Conservation (phyloP, 53 echinoderm and acorn worm species). For the Holothuria leucospilota region DNA sequence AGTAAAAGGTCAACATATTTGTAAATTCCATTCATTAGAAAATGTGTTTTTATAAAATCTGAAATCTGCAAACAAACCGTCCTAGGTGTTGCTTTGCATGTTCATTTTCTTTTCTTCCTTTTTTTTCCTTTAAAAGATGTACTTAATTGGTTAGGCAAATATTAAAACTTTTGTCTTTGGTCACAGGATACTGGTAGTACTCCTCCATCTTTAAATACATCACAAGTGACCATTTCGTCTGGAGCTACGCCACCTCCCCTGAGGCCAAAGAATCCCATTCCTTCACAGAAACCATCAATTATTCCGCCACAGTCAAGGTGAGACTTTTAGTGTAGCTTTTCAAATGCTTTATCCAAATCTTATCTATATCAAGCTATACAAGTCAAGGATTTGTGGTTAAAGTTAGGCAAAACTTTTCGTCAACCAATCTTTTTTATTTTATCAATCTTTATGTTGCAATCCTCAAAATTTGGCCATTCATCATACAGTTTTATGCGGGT, state of each 20-base stretch:
- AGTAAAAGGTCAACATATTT: no score
- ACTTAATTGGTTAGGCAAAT: no score
- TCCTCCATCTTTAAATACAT: background rate
- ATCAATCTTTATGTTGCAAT: background rate
- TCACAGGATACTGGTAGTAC: slow-evolving; percentile 15
- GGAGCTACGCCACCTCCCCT: slow-evolving; percentile 40
- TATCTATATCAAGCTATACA: no score
- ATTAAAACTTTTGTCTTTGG: background rate
- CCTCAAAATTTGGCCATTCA: background rate
- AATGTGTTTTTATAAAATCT: no score
- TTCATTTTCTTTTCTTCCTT: no score
- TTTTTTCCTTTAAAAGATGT: no score
- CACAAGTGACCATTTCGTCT: slow-evolving; percentile 21
- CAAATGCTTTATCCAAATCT: no score
- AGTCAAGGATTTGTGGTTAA: background rate
- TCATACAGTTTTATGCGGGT: no score
- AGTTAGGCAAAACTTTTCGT: background rate
- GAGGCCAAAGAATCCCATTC: slow-evolving; percentile 29
- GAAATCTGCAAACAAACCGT: no score
- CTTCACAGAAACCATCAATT: slow-evolving; percentile 35
- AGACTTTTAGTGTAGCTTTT: background rate
- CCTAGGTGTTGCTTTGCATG: no score
- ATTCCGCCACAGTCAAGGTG: slow-evolving; percentile 50
- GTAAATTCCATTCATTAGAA: no score
- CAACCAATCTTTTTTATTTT: no score